These are phyloP conservation scores for Lipophrys pholis DNA, from an alignment of 2,113 vertebrate genomes.

Conservation along the genomic window DNA sequence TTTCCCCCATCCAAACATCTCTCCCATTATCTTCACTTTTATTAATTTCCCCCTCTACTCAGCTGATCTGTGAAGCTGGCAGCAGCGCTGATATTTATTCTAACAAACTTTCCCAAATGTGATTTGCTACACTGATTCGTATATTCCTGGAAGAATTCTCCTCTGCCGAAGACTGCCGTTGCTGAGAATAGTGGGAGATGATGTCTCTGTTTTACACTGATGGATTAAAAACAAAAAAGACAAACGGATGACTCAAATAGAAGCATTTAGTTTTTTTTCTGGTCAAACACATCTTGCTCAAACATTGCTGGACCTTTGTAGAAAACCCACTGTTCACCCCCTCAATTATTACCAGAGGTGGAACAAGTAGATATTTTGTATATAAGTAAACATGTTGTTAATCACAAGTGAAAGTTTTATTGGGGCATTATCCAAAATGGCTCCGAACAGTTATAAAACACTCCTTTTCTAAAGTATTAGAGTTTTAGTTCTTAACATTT, in stretches of 20 bases:
- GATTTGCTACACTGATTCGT: constrained; percentile 37
- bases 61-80: constrained; percentile 1
- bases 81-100: constrained; percentile 21
- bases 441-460: too few relatives aligned
- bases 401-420: too few relatives aligned
- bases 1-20: constrained; percentile 20
- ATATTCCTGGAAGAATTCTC: constrained; percentile 24
- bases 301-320: constrained; percentile 1
- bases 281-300: constrained; percentile 17
- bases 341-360: too few relatives aligned
- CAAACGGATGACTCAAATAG: constrained; percentile 26
- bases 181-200: constrained; percentile 8
- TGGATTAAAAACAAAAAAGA: too few relatives aligned
- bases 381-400: too few relatives aligned
- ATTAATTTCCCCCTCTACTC: not conserved
- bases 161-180: constrained; percentile 6
- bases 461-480: too few relatives aligned
- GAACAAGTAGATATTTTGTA: too few relatives aligned
- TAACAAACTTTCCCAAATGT: constrained; percentile 36
- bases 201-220: constrained; percentile 36
- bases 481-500: too few relatives aligned
- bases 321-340: too few relatives aligned
- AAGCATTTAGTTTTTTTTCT: constrained; percentile 9
- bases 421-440: too few relatives aligned
- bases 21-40: constrained; percentile 29